Evolutionary conservation across 1,140 invertebrate genomes (phyloP).

Genomic region (Liolophura sinensis): DNA sequence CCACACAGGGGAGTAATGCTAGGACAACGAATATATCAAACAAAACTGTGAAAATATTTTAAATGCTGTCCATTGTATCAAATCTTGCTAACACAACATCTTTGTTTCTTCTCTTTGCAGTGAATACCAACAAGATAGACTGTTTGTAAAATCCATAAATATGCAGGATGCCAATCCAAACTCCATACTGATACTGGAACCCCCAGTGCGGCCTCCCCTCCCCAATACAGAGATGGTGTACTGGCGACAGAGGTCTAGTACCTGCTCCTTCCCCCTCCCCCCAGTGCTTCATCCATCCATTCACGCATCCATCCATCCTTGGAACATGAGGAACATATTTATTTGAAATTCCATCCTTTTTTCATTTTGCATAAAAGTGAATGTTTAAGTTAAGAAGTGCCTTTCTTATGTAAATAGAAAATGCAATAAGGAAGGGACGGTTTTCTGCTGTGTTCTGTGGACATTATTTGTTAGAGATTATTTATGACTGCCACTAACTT

Average conservation of each 20-base stretch:
- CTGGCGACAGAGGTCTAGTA: constrained; percentile 43
- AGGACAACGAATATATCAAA: background rate
- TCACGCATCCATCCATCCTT: constrained; percentile 16
- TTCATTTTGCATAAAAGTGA: constrained; percentile 11
- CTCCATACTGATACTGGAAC: constrained; percentile 25
- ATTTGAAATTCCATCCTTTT: constrained; percentile 15
- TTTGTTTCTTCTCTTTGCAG: constrained; percentile 28
- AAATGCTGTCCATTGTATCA: background rate
- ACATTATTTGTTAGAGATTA: too few relatives aligned
- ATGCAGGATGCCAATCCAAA: constrained; percentile 32
- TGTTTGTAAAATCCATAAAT: constrained; percentile 28
- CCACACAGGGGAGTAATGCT: too few relatives aligned
- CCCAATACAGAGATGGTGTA: constrained; percentile 30
- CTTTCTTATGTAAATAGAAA: background rate
- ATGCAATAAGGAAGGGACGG: background rate
- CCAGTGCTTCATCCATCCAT: constrained; percentile 9
- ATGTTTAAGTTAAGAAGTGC: background rate
- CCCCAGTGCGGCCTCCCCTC: constrained; percentile 23
- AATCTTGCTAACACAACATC: background rate
- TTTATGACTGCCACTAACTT: too few relatives aligned
- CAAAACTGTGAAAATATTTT: background rate
- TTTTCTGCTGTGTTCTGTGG: too few relatives aligned
- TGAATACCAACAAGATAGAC: constrained; percentile 26
- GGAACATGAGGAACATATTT: constrained; percentile 9
- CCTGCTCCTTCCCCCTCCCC: constrained; percentile 1